Evolutionary conservation across 37 sponge, comb jelly and placozoan genomes (phyloP), one percentile per base, ranked within the genome.

Genomic region (Aphrocallistes beatrix): DNA sequence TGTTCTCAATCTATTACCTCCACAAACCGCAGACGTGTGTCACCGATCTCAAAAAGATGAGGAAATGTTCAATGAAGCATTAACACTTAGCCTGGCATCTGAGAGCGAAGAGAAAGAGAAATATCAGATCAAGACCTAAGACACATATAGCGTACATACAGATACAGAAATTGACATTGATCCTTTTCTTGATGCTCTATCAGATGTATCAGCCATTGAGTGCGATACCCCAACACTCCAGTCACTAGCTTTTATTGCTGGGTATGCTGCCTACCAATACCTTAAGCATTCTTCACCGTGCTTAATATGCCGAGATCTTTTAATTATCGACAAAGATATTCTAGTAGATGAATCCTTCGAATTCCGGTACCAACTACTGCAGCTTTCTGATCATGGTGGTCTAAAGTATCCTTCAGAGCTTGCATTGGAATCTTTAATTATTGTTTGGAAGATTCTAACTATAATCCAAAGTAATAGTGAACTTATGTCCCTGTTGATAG

Each of bases 381-480:
- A 13, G n/a, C 75, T 60, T 60, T 25, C 32, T 60, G 75, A 60
- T 60, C 75, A 30, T 60, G 75, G 75, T 25, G 75, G 75, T 60
- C 75, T 32, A 13, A 60, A 19, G n/a, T 60, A 60, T 60, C 75
- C 75, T 13, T 60, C 34, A 25, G 75, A 60, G n/a, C 34, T 32
- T 19, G 28, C n/a, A 3, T 28, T 60, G 75, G 25, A 60, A 25
- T 60, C 75, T 30, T 25, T 28, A 60, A 13, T 60, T 6, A 13
- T 30, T 60, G 75, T 60, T 60, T 60, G 75, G 75, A 60, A 60
- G 75, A 60, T 60, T 60, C n/a, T 60, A 19, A 60, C 75, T 60
- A 60, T 60, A 25, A 60, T 60, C 75, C 28, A 60, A 60, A 30
- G 75, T 25, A 60, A 60, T 60, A 28, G 3, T 25, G 17, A 19